These are phyloP conservation scores for Himalopsyche anomala DNA, from an alignment of 2,888 invertebrate genomes.

Conservation along the genomic window DNA sequence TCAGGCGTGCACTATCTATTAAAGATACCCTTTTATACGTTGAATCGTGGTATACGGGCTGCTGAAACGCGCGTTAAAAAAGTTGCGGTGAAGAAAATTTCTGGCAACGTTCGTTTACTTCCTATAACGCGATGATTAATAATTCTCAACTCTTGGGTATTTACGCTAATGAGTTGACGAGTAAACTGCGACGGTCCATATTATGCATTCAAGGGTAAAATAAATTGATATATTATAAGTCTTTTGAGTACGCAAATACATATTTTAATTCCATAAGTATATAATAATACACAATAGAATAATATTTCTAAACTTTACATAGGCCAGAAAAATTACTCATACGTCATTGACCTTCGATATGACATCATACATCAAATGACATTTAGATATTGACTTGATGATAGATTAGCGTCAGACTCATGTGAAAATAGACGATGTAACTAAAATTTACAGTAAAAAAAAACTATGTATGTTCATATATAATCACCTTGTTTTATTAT, in stretches of 20 bases:
- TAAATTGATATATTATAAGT: too few species aligned
- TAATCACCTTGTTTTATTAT: not conserved
- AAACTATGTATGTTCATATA: not conserved
- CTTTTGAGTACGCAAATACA: not conserved
- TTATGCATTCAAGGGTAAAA: too few species aligned
- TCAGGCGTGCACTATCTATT: too few species aligned
- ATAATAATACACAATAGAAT: not conserved
- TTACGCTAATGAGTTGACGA: too few species aligned
- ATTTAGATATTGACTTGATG: constrained; percentile 28
- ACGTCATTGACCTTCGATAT: constrained; percentile 31
- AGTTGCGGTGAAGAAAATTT: too few species aligned
- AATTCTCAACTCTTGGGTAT: too few species aligned
- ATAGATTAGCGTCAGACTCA: not conserved
- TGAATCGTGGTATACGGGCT: too few species aligned
- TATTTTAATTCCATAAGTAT: constrained; percentile 8
- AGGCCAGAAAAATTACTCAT: not conserved
- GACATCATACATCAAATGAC: constrained; percentile 27
- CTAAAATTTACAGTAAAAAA: not conserved
- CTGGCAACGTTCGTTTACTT: too few species aligned
- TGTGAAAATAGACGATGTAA: constrained; percentile 27
- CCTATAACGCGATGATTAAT: too few species aligned
- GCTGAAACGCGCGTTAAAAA: too few species aligned
- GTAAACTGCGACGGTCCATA: too few species aligned
- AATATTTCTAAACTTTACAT: not conserved
- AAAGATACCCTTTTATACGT: too few species aligned